Conservation (phyloP, 2,113 vertebrate genomes). For the Cheirogaleus medius region DNA sequence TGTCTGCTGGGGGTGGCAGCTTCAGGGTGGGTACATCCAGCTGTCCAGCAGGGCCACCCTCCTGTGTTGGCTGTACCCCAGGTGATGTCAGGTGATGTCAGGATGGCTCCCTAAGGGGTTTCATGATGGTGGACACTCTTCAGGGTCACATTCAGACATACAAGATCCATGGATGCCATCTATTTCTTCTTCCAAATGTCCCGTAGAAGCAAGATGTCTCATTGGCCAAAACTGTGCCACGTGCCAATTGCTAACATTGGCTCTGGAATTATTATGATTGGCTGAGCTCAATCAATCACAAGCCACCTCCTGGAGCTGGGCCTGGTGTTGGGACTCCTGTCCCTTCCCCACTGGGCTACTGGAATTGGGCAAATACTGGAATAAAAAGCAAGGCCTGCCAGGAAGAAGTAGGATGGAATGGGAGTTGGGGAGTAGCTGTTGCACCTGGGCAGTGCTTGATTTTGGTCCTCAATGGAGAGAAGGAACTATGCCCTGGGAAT, state of each 20-base stretch:
- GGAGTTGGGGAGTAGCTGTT: too few relatives aligned
- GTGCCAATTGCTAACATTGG: neutral
- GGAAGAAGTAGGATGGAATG: too few relatives aligned
- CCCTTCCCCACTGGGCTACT: neutral
- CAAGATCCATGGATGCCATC: neutral
- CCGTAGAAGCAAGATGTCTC: neutral
- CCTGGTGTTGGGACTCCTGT: neutral
- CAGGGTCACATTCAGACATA: neutral
- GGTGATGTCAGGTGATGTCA: neutral
- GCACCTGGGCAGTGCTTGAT: too few relatives aligned
- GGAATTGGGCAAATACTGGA: neutral
- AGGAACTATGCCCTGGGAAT: too few relatives aligned
- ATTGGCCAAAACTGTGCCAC: neutral
- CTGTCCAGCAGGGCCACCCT: neutral
- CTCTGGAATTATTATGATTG: neutral
- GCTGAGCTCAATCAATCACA: neutral
- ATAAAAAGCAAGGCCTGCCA: neutral
- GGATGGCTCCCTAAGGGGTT: neutral
- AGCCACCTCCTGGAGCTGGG: neutral
- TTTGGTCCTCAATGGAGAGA: too few relatives aligned
- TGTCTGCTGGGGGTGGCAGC: neutral
- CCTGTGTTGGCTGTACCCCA: neutral
- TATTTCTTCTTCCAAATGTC: neutral
- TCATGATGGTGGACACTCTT: neutral
- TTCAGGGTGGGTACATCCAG: neutral